These are phyloP conservation scores for Neomorphus geoffroyi DNA, from an alignment of 2,797 vertebrate species.

Conservation along the genomic window DNA sequence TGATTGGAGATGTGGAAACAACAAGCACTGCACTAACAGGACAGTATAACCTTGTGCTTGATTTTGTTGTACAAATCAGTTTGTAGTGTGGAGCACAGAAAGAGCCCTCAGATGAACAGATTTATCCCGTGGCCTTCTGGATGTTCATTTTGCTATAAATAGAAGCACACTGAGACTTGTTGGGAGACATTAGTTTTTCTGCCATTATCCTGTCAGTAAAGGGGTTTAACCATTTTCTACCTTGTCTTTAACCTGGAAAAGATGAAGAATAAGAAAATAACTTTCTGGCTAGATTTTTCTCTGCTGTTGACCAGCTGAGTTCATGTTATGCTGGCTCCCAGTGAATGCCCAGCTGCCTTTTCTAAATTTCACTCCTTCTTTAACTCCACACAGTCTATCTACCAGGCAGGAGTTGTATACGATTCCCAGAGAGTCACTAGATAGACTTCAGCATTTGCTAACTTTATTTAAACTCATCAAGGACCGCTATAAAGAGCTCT, in stretches of 20 bases:
- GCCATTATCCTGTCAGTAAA: neutral
- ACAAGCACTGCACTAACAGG: neutral
- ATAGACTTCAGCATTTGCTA: conserved; percentile 1
- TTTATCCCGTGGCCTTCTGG: neutral
- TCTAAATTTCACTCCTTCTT: neutral
- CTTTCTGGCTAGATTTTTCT: neutral
- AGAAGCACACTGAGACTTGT: neutral
- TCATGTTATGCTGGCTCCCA: neutral
- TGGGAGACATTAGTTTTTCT: neutral
- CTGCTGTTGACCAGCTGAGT: neutral
- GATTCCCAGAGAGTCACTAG: neutral
- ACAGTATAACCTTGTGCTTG: neutral
- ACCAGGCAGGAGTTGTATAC: neutral
- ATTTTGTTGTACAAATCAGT: neutral
- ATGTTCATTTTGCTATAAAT: neutral
- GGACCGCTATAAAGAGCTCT: neutral
- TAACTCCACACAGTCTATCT: neutral
- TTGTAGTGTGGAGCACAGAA: rapidly evolving
- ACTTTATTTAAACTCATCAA: conserved; percentile 8
- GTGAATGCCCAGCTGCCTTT: neutral
- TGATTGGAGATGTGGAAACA: neutral
- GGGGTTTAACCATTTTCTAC: neutral
- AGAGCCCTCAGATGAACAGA: neutral
- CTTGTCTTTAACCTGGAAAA: neutral
- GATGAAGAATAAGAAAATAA: neutral